These are phyloP conservation scores for Galemys pyrenaicus DNA, from an alignment of 2,113 vertebrate genomes.

Conservation along the genomic window DNA sequence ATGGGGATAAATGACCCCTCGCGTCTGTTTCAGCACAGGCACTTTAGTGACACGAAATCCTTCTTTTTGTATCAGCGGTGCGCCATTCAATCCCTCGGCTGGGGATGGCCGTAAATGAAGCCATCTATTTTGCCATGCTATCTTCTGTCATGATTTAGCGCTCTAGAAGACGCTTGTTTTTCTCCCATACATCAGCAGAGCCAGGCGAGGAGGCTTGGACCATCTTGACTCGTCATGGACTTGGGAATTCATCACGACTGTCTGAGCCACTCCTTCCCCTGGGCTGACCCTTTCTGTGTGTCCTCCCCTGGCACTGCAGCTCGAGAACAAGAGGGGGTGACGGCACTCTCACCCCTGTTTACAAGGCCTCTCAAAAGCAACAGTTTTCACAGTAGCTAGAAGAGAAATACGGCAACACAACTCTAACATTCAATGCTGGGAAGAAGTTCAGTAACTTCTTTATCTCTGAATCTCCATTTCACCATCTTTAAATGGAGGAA, in stretches of 20 bases:
- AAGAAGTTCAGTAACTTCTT: background rate
- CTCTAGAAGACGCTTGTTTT: background rate
- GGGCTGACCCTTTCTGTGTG: background rate
- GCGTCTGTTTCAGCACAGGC: fast-evolving
- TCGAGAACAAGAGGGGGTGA: background rate
- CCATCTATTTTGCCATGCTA: too few relatives aligned
- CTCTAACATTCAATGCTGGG: background rate
- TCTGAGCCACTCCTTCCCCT: fast-evolving
- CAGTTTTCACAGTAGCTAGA: background rate
- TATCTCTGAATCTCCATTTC: background rate
- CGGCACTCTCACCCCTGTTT: too few relatives aligned
- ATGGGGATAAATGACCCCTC: background rate
- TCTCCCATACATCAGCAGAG: background rate
- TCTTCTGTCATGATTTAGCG: background rate
- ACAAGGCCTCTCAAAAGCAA: background rate
- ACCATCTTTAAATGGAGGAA: background rate
- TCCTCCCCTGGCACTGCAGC: background rate
- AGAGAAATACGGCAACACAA: background rate
- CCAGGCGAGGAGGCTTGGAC: background rate
- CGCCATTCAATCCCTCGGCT: background rate
- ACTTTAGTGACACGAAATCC: background rate
- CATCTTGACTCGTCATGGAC: background rate
- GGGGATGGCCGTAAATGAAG: background rate
- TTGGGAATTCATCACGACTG: background rate
- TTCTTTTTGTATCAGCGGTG: background rate